Evolutionary conservation across 2,888 invertebrate genomes (phyloP), one percentile per base, ranked within the genome.

Genomic region (Siphlonurus alternatus): DNA sequence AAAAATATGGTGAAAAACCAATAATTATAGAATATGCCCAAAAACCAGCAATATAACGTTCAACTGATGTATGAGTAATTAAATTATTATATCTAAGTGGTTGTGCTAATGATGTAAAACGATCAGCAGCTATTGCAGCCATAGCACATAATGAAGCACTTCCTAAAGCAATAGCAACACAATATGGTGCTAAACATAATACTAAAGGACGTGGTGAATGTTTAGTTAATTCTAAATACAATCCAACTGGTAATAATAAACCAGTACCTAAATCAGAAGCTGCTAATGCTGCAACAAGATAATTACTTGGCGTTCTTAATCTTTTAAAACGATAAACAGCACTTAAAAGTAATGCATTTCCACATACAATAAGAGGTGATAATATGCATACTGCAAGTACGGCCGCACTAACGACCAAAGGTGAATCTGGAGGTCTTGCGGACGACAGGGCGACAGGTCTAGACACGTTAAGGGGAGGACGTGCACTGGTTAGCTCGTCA

Each of bases 51-150:
- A 84, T 80, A 70, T 82, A 80, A 65, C 80, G 73, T 68, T 80
- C 79, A 63, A 83, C 80, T 66, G 81, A 80, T 62, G 80, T 78
- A 71, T 80, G 81, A 1, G 83, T 84, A 67, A 84, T 82, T 66
- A 83, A 77, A 71, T 82, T 81, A 70, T 82, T 82, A 73, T 84
- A 84, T 53, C 73, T 75, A 61, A 84, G 74, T 0, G 84, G 84
- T 66, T 81, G 79, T 2, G 81, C 81, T 23, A 84, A 75, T 1
- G 83, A 82, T 1, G 82, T 82, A 69, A 82, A 79, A 62, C 83
- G 73, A 70, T 84, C 84, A 25, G 82, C 79, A 1, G 84, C 83
- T 63, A 84, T 83, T 23, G 83, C 81, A 0, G 83, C 81, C 70
- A 82, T 79, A 61, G 81, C 80, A 63, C 56, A 2, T 73, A 68